A percentile compares a stretch with the other conserved stretches of the same genome.
Conservation (phyloP, 2,888 invertebrate genomes). For the Tetragonula carbonaria region DNA sequence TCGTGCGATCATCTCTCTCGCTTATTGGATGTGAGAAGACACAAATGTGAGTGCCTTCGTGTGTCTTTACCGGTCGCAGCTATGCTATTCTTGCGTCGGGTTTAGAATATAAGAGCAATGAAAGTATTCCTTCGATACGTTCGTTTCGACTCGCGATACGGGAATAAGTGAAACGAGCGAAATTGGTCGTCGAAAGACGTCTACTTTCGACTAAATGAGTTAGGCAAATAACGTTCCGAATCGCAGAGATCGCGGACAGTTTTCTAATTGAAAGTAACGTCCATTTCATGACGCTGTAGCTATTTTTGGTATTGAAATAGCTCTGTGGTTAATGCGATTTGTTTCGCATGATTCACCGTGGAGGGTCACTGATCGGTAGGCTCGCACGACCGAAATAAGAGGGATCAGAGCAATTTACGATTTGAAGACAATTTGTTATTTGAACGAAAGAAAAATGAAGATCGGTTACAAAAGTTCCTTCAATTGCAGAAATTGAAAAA, state of each 20-base stretch:
- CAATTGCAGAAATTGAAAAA: neutral
- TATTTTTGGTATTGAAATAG: neutral
- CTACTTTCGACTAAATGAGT: neutral
- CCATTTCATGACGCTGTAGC: conserved; percentile 3
- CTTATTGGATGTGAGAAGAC: conserved; percentile 1
- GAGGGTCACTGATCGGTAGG: conserved; percentile 54
- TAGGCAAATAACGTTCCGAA: neutral
- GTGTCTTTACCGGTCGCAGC: conserved; percentile 13
- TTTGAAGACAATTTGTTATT: neutral
- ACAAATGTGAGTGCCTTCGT: neutral
- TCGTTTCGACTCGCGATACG: conserved; percentile 18
- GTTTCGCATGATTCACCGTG: conserved; percentile 8
- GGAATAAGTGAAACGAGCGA: conserved; percentile 20
- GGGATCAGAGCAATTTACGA: conserved; percentile 22
- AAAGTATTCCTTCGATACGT: neutral
- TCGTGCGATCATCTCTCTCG: conserved; percentile 13
- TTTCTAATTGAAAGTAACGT: conserved; percentile 9
- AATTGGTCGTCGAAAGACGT: conserved; percentile 13
- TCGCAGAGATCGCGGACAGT: neutral
- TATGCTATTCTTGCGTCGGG: conserved; percentile 18
- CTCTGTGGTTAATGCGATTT: conserved; percentile 24
- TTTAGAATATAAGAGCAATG: neutral
- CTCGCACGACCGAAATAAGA: conserved; percentile 45
- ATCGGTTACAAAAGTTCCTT: too few species aligned
- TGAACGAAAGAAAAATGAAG: neutral